Base-by-base conservation (phyloP, 2,797 vertebrate species). In the Neosilurus mollespiculum region DNA sequence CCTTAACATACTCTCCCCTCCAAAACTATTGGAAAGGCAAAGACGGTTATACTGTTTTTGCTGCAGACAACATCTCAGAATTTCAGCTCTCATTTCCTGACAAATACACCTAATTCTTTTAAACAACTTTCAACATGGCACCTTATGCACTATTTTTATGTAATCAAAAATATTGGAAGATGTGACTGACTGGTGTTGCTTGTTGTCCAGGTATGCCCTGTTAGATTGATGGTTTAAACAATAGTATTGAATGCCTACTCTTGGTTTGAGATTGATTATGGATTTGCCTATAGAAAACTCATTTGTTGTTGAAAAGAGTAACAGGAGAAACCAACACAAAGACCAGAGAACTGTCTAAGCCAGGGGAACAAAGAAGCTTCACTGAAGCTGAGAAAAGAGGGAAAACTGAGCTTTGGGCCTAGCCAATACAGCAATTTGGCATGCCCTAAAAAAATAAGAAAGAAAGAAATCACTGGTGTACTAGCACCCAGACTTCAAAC, bases 281-380 rank as follows among this genome's bases (percentile, higher is more conserved):
- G 24, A 30, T 67, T 67, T 20, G 1, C 2, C 65, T 20, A 2
- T 43, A 10, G 43, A 20, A 8, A 71, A 11, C 51, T 43, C 69
- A 49, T 71, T 71, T 71, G 69, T 51, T 70, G 67, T 70, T 70
- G 22, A 70, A 70, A 69, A 70, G 54, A 16, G 15, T 4, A 16
- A 58, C 12, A 18, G 20, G 69, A 49, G n/a, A n/a, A 51, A 71
- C 22, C 69, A 71, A 51, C 43, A n/a, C n/a, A 12, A 70, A 70
- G 69, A 24, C 69, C 20, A n/a, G 5, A 49, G 22, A 71, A 43
- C 69, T 51, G 43, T 51, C 69, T 71, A 71, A 14, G 2, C 16
- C 37, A 37, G 34, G 16, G 18, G 9, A 67, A 1, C 20, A 43
- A 43, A 67, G 18, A 67, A 2, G 30, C 30, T 30, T 30, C 30